Evolutionary conservation across 2,797 vertebrate species (phyloP), one percentile per base, ranked within the genome.

Genomic region (Euphonia xanthogaster): DNA sequence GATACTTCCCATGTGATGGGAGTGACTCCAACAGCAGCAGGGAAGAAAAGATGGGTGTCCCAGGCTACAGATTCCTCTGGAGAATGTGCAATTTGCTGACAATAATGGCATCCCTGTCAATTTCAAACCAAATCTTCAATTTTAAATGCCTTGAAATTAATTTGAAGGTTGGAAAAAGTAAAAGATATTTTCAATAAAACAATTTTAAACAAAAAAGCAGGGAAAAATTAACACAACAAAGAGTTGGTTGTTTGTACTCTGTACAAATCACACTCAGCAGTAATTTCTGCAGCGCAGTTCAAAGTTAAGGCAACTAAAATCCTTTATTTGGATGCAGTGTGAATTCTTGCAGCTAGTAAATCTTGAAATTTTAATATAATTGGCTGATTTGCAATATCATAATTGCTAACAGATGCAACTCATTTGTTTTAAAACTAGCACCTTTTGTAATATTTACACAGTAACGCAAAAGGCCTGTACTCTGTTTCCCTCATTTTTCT

Each of bases 1-100:
- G 8, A 2, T 21, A 9, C 9, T 45, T 28, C 53, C 31, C 27
- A 37, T 61, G 47, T 0, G 0, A 40, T 3, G 16, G 54, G 20
- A 60, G 47, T 60, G 53, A 28, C 39, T 74, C 45, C 73, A 53
- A 14, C 3, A 75, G 30, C 8, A 11, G 22, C 33, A 44, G 5
- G 68, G 44, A 42, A 55, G 31, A 31, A 44, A 73, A 42, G 14
- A 23, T 9, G 30, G 39, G 25, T 22, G 33, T 19, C 20, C 8
- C 2, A 4, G 22, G 18, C 24, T 57, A 40, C 68, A 68, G 35
- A 39, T 33, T 58, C 33, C 28, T 31, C 58, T 54, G 50, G 10
- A 77, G 42, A 90, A 67, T 1, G 2, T 39, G 27, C 15, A 39
- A 25, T 35, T 81, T 48, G 23, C 66, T 78, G 42, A 18, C 33